These are phyloP conservation scores for Ursus arctos DNA, from an alignment of 2,113 vertebrate genomes.

Conservation along the genomic window DNA sequence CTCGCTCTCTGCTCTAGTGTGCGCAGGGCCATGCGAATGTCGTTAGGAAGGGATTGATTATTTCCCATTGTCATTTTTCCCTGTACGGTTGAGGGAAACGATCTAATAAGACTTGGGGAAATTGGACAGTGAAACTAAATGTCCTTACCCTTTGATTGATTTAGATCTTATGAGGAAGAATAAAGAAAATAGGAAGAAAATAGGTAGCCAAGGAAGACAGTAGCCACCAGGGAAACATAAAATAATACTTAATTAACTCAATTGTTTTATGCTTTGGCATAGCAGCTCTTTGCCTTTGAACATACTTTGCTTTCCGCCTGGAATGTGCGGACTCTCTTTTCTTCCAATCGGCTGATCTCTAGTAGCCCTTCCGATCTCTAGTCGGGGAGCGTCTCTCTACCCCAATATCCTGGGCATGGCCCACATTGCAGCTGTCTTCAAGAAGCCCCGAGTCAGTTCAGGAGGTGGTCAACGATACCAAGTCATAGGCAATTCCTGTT, in stretches of 20 bases:
- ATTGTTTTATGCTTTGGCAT: background rate
- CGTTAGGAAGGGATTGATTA: background rate
- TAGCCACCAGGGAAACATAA: background rate
- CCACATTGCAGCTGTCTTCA: background rate
- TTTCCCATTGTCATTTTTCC: background rate
- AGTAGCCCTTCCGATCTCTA: background rate
- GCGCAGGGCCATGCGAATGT: background rate
- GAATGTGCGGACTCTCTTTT: background rate
- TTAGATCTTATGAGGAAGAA: slow-evolving; percentile 11
- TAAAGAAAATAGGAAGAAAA: background rate
- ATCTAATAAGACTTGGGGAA: background rate
- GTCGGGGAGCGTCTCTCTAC: background rate
- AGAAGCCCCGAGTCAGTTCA: background rate
- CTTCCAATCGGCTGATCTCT: background rate
- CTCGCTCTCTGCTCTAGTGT: background rate
- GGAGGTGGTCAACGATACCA: background rate
- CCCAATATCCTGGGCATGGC: background rate
- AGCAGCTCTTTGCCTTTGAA: background rate
- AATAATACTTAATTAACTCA: background rate
- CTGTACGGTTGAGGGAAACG: background rate
- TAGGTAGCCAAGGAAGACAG: background rate
- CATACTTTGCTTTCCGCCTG: background rate
- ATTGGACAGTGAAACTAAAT: background rate
- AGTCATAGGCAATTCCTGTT: background rate
- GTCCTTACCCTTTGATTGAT: background rate